Evolutionary conservation across 2,888 invertebrate species (phyloP).

Genomic region (Dioctria linearis): DNA sequence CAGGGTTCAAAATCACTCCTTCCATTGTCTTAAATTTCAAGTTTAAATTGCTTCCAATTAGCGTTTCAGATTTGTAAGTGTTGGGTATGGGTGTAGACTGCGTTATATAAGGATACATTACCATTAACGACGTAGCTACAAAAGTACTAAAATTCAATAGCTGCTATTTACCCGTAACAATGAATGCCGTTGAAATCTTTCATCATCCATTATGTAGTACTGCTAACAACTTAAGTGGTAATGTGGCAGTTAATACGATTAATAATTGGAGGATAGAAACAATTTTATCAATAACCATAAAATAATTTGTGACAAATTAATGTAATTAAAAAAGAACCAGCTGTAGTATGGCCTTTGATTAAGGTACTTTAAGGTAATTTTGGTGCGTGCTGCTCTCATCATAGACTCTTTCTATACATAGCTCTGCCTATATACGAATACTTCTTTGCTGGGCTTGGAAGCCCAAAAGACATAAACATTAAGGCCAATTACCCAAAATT

Average conservation of each 20-base stretch:
- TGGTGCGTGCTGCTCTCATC: background rate
- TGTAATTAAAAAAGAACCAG: constrained; percentile 39
- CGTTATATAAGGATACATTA: background rate
- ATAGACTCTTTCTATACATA: no score
- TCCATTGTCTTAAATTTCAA: constrained; percentile 38
- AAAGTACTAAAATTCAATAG: background rate
- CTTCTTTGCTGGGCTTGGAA: background rate
- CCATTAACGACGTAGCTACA: background rate
- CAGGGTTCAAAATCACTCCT: constrained; percentile 28
- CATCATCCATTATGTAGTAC: constrained; percentile 27
- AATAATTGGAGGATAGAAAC: constrained; percentile 13
- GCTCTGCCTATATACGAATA: background rate
- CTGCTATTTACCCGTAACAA: background rate
- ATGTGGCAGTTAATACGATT: constrained; percentile 39
- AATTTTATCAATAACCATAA: constrained; percentile 45
- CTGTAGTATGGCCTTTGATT: constrained; percentile 34
- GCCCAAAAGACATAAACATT: constrained; percentile 27
- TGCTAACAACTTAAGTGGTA: constrained; percentile 45
- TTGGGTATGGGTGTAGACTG: background rate
- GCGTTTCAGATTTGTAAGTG: constrained; percentile 37
- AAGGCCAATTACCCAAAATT: constrained; percentile 36
- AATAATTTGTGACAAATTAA: constrained; percentile 45
- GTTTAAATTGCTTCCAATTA: constrained; percentile 47
- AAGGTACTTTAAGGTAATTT: constrained; percentile 39
- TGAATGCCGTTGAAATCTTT: constrained; percentile 21